Evolutionary conservation across 1,140 invertebrate species (phyloP), one percentile per base, ranked within the genome.

Genomic region (Drosophila sproati): DNA sequence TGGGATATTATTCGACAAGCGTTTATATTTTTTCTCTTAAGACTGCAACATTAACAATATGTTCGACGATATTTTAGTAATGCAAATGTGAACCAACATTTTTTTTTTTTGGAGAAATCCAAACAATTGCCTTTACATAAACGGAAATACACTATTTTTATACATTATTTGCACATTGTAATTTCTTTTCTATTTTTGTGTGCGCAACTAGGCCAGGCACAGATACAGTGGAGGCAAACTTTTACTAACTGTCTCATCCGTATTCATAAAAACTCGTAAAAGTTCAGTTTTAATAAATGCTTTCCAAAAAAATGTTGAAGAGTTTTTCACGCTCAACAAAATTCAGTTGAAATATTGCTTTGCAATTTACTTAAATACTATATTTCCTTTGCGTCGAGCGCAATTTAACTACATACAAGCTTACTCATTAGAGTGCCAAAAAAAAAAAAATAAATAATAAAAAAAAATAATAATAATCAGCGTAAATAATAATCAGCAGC

Each of bases 141-240:
- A 78, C 57, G 80, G 59, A 88, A 80, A 87, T 83, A 83, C 72
- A 83, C 77, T 74, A 78, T 82, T 88, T 88, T 74, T 80, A 77
- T 54, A 51, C 32, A 31, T 47, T 60, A 47, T 60, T 47, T 60
- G 52, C 70, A 78, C 63, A 81, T 83, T 54, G 66, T 29, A 61
- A 47, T 69, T 50, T 69, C 55, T 61, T 54, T 74, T 78, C 52
- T 72, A 74, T 69, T 73, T 77, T 51, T 56, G 66, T 61, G 31
- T 48, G 39, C 66, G 62, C 75, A 87, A 83, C 80, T 88, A 67
- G 83, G 85, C 67, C 83, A 87, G 20, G 72, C 54, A 28, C 64
- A 83, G 76, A 83, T 66, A 66, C 43, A 31, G 28, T 56, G 66
- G 60, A 82, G 68, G 76, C 77, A 43, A 60, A 69, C 56, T 73